A percentile compares a stretch with the other conserved stretches of the same genome.
These are phyloP conservation scores for Zaprionus obscuricornis DNA, from an alignment of 2,888 invertebrate species.

Conservation along the genomic window DNA sequence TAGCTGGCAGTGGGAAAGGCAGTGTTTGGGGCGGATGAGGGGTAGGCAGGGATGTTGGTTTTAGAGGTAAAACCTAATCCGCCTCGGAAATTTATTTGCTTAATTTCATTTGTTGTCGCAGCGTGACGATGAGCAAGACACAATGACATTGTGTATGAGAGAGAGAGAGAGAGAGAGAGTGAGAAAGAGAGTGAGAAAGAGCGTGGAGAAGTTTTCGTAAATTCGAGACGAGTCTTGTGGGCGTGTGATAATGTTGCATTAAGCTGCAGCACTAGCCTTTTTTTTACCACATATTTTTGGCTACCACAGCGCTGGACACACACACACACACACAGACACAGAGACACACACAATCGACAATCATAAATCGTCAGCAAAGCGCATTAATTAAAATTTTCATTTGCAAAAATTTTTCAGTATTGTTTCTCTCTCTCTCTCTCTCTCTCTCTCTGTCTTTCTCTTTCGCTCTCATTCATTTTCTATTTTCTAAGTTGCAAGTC, in stretches of 20 bases:
- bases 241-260: slow-evolving; percentile 67
- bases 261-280: slow-evolving; percentile 61
- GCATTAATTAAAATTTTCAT: slow-evolving; percentile 49
- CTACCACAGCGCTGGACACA: slow-evolving; percentile 6
- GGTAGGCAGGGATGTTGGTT: no score
- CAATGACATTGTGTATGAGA: no score
- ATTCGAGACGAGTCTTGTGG: slow-evolving; percentile 42
- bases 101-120: slow-evolving; percentile 76
- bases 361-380: slow-evolving; percentile 46
- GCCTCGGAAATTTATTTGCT: slow-evolving; percentile 74
- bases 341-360: slow-evolving; percentile 37
- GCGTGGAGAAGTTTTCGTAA: background rate
- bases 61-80: slow-evolving; percentile 70
- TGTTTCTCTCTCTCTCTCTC: background rate
- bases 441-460: background rate
- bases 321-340: slow-evolving; percentile 22
- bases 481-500: no score
- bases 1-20: slow-evolving; percentile 8
- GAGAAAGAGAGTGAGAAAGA: background rate
- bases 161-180: background rate
- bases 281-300: slow-evolving; percentile 39
- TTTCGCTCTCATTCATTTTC: no score
- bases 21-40: no score
- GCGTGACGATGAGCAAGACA: no score
- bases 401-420: slow-evolving; percentile 6